Conservation (phyloP, 2,113 vertebrate species). For the Onychostruthus taczanowskii region DNA sequence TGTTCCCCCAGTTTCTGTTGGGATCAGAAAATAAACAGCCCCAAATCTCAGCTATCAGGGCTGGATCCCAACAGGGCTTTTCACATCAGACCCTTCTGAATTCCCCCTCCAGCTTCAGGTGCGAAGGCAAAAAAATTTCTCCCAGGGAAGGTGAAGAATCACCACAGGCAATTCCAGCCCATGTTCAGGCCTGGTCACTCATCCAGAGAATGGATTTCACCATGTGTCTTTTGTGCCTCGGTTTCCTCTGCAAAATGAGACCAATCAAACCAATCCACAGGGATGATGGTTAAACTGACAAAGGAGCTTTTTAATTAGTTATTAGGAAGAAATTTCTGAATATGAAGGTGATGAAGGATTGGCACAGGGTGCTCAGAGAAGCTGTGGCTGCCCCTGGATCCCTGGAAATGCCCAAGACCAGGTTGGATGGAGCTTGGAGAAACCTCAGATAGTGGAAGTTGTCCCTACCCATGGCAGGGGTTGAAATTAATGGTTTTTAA, state of each 20-base stretch:
- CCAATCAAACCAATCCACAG: background rate
- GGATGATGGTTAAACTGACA: background rate
- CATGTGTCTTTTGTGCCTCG: background rate
- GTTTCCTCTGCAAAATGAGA: background rate
- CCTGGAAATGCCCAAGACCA: background rate
- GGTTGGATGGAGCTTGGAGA: rapidly evolving
- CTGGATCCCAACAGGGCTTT: too few species aligned
- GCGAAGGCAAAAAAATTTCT: background rate
- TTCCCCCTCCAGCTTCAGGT: background rate
- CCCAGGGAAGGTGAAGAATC: background rate
- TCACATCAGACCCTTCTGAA: background rate
- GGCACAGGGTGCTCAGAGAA: background rate
- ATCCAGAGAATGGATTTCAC: too few species aligned
- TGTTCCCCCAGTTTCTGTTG: background rate
- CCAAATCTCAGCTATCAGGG: too few species aligned
- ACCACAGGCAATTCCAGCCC: background rate
- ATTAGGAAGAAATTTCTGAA: background rate
- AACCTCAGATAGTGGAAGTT: rapidly evolving
- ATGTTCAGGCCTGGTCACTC: background rate
- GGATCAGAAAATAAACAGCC: background rate
- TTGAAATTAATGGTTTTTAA: background rate
- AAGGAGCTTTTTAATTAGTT: background rate
- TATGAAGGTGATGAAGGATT: background rate
- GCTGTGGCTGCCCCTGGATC: background rate
- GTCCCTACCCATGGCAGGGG: background rate